Conservation (phyloP, 2,797 vertebrate genomes). For the Anniella stebbinsi region DNA sequence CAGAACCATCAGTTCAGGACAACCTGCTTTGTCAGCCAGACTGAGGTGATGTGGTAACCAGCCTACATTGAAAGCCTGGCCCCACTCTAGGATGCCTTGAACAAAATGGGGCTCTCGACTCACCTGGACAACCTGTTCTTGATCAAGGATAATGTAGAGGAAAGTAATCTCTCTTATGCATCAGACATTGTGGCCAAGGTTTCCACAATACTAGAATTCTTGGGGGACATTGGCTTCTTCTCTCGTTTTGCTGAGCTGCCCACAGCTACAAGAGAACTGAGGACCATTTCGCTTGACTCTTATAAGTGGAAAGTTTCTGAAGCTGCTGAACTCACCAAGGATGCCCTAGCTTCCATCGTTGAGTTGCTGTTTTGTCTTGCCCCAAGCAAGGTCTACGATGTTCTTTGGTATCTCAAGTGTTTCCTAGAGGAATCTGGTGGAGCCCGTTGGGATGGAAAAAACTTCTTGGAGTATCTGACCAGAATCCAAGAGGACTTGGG, state of each 20-base stretch:
- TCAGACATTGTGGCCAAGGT: accelerated
- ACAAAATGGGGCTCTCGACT: accelerated
- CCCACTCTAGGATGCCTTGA: neutral
- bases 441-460: accelerated
- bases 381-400: accelerated
- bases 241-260: neutral
- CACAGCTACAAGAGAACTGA: neutral
- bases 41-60: neutral
- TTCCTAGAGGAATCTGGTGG: neutral
- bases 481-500: neutral
- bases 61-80: neutral
- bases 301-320: accelerated
- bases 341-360: accelerated
- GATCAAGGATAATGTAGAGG: accelerated
- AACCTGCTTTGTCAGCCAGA: no score
- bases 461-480: neutral
- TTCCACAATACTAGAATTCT: neutral
- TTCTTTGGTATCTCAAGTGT: neutral
- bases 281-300: accelerated
- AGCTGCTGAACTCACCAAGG: accelerated
- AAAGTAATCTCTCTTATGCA: accelerated
- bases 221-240: neutral
- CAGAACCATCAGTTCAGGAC: neutral
- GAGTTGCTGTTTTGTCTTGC: accelerated
- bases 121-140: accelerated